A percentile compares a stretch with the other conserved stretches of the same genome.
These are phyloP conservation scores for Eurystomus gularis DNA, from an alignment of 2,113 vertebrate genomes.

Conservation along the genomic window DNA sequence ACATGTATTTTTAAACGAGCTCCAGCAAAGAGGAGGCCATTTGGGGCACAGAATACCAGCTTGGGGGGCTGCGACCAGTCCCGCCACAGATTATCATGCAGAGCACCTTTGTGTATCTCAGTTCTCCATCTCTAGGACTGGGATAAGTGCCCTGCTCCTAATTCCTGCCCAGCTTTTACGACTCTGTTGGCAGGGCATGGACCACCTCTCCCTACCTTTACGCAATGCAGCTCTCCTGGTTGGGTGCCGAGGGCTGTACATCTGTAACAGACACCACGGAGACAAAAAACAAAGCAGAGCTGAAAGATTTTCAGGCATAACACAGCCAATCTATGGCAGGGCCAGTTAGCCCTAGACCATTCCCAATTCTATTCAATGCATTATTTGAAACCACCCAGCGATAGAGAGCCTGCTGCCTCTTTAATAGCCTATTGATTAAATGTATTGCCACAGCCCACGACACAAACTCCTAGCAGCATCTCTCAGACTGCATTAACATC, in stretches of 20 bases:
- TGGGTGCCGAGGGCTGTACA: not conserved
- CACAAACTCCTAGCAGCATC: not conserved
- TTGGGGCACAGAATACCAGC: not conserved
- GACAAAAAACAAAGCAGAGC: not conserved
- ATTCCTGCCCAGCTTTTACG: not conserved
- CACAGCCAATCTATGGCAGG: not conserved
- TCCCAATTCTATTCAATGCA: not conserved
- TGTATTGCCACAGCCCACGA: not conserved
- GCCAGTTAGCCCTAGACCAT: not conserved
- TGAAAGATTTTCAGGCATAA: not conserved
- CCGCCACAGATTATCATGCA: not conserved
- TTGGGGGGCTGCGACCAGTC: not conserved
- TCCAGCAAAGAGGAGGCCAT: not conserved
- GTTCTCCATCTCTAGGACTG: not conserved
- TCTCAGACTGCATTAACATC: not conserved
- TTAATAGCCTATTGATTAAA: not conserved
- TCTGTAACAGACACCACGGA: not conserved
- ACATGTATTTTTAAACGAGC: conserved; percentile 52
- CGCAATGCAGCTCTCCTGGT: not conserved
- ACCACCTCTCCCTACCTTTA: not conserved
- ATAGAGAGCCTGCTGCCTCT: not conserved
- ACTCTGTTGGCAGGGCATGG: not conserved
- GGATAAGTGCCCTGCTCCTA: not conserved
- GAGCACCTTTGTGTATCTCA: not conserved
- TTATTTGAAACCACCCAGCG: not conserved